Base-by-base conservation (phyloP, 2,113 vertebrate species). In the Genyomyrus donnyi region DNA sequence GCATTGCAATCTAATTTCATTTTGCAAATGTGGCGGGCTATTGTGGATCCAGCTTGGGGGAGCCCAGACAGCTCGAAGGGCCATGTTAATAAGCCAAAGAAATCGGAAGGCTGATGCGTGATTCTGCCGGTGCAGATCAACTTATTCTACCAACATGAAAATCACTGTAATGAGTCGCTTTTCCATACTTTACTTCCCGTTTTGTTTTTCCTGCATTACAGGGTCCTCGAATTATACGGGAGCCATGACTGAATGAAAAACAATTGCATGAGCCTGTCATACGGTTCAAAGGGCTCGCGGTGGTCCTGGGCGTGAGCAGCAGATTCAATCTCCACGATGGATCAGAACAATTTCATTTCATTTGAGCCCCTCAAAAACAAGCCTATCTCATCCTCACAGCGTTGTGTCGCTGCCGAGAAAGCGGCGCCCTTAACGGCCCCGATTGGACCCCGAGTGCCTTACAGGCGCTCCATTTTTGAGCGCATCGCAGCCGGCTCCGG, bases 291-390 rank as follows among this genome's bases (percentile, higher is more conserved):
- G 27, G 70, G 27, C 70, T 77, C 31, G 13, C 31, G 4, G 31
- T 77, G 70, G 13, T 77, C 70, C 39, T 35, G 31, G 5, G 5
- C 5, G 1, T 7, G 7, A 39, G 70, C 70, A 17, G 70, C 70
- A 13, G 70, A 77, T 77, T 77, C 70, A 77, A 77, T 77, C 70
- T 77, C 70, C 15, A 5, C 27, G 13, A 77, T 39, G 70, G 70
- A 77, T 77, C 70, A 77, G 31, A 77, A 77, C 70, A 77, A 77
- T 77, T 77, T 77, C 31, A 77, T 77, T 77, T 77, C 70, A 13
- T 77, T 77, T 39, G n/a, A 77, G 70, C 70, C 70, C 70, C 70
- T 77, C 70, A 77, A 77, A 77, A 77, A 77, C 70, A 77, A 77
- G 70, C 70, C 70, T 39, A 77, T 77, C 70, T 77, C 31, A 35